A percentile compares a stretch with the other conserved stretches of the same genome.
phyloP scores from a whole-genome alignment of 2,797 vertebrate species.

The Rhodeus uyekii region DNA sequence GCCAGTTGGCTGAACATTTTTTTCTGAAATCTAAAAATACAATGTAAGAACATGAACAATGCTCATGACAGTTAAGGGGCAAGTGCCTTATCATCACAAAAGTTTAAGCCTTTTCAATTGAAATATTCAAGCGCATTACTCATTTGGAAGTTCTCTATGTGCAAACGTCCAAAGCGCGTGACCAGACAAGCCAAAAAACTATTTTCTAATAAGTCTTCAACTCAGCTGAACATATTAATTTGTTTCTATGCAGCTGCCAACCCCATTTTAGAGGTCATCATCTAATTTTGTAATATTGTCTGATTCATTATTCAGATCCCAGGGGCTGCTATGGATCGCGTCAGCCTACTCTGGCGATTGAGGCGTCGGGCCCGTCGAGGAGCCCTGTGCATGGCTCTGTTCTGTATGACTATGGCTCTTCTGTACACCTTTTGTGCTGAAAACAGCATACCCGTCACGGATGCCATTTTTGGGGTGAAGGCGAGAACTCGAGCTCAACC shows the following conservation, averaged over 20 bases:
- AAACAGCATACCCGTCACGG: conserved; percentile 80
- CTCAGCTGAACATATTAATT: not conserved
- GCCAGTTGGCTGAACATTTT: too few relatives aligned
- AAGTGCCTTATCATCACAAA: too few relatives aligned
- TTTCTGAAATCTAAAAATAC: too few relatives aligned
- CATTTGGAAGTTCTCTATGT: too few relatives aligned
- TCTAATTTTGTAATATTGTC: not conserved
- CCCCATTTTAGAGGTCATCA: not conserved
- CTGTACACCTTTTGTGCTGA: conserved; percentile 81
- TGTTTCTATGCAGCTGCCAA: not conserved
- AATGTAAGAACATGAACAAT: too few relatives aligned
- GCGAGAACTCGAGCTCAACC: conserved; percentile 79
- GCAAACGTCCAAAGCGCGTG: too few relatives aligned
- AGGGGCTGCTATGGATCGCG: conserved; percentile 77
- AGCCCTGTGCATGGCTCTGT: conserved; percentile 75
- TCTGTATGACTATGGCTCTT: conserved; percentile 79
- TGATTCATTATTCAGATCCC: conserved; percentile 65
- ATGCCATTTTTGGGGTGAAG: conserved; percentile 80
- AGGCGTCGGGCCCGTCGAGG: conserved; percentile 77
- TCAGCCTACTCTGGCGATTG: conserved; percentile 78
- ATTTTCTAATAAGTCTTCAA: too few relatives aligned
- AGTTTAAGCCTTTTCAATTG: too few relatives aligned
- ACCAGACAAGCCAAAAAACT: too few relatives aligned
- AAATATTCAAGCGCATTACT: too few relatives aligned
- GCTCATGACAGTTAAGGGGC: too few relatives aligned